phyloP scores from a whole-genome alignment of 1,140 invertebrate genomes.

The Zaprionus inermis region DNA sequence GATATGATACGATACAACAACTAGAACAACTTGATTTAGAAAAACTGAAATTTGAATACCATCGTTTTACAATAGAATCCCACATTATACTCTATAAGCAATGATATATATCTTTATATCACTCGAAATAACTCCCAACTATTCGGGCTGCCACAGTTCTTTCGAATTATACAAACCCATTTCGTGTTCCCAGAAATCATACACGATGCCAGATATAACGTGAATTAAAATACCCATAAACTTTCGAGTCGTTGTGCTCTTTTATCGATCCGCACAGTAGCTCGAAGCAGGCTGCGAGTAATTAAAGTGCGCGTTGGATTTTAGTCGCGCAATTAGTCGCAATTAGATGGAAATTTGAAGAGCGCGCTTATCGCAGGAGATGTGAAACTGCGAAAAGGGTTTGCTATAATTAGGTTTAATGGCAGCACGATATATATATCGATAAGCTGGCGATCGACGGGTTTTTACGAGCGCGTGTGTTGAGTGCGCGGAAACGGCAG shows the following conservation, averaged over 20 bases:
- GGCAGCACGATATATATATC: constrained; percentile 35
- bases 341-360: constrained; percentile 60
- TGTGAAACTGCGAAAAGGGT: constrained; percentile 13
- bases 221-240: constrained; percentile 27
- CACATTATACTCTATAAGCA: too few species aligned
- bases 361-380: neutral
- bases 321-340: constrained; percentile 59
- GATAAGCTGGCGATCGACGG: constrained; percentile 23
- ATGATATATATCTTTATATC: too few species aligned
- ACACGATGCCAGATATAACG: constrained; percentile 8
- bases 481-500: constrained; percentile 36
- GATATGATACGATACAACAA: too few species aligned
- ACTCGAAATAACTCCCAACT: too few species aligned
- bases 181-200: constrained; percentile 23
- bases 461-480: constrained; percentile 73
- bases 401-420: constrained; percentile 61
- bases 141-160: too few species aligned
- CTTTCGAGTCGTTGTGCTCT: neutral
- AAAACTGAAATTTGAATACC: too few species aligned
- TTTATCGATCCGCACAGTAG: constrained; percentile 43
- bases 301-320: constrained; percentile 55
- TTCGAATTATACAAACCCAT: neutral
- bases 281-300: constrained; percentile 1
- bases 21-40: too few species aligned
- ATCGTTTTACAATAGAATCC: too few species aligned